Conservation (phyloP, 2,113 vertebrate genomes). For the Peromyscus polionotus region DNA sequence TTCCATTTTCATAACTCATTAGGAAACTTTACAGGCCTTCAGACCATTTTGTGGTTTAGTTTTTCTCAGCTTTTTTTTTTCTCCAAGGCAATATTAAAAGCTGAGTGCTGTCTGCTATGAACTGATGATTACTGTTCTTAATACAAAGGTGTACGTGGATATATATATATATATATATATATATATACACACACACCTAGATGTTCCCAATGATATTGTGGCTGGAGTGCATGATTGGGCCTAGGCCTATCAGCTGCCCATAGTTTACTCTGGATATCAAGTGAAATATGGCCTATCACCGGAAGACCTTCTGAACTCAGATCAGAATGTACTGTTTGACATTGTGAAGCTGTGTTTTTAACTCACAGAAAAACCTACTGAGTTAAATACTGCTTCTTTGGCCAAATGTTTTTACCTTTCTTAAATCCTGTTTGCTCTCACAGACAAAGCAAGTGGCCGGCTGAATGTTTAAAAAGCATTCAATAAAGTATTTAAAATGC, state of each 20-base stretch:
- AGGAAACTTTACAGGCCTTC: conserved; percentile 73
- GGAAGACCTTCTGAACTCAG: background rate
- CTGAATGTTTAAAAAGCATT: background rate
- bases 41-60: conserved; percentile 75
- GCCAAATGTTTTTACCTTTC: background rate
- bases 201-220: conserved; percentile 19
- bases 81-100: conserved; percentile 78
- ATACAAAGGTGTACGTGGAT: conserved; percentile 54
- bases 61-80: conserved; percentile 72
- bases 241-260: background rate
- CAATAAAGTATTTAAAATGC: background rate
- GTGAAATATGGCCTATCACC: background rate
- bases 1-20: conserved; percentile 78
- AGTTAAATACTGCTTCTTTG: conserved; percentile 7
- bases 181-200: background rate
- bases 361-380: background rate
- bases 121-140: conserved; percentile 63
- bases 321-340: background rate
- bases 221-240: background rate
- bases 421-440: conserved; percentile 30
- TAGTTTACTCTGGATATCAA: conserved; percentile 29
- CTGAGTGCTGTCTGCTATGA: conserved; percentile 74
- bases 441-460: background rate
- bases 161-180: background rate
- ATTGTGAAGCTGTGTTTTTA: conserved; percentile 45